Base-by-base conservation (phyloP, 2,797 vertebrate genomes). In the Propithecus deckenii region DNA sequence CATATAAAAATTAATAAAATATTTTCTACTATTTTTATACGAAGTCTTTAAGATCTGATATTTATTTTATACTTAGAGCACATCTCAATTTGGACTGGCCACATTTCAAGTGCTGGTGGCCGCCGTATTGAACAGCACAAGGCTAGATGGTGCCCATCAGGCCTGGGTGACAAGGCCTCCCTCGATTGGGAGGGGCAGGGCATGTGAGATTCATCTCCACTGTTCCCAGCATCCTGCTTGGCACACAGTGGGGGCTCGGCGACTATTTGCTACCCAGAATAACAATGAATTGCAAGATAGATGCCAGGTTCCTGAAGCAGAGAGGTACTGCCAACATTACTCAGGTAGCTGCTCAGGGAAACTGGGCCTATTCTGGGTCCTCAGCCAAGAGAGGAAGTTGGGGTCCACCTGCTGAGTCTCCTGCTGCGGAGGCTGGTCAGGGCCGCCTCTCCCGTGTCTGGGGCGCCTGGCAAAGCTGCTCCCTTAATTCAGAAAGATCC, bases 381-480 rank as follows among this genome's bases (percentile, higher is more conserved):
- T 85, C n/a, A 79, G 52, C 6, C 43, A 61, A 81, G 38, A 67
- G 11, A 76, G 28, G 93, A 35, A 57, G 0, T 25, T 63, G 48
- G 69, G 43, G 63, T 93, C 61, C 17, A 57, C 84, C 46, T 67
- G 48, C 57, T 72, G 41, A 30, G 76, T 6, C 28, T 97, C 97
- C 78, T 50, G 12, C 10, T 43, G 2, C 18, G 61, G 25, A 18
- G 43, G 75, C 90, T 78, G 76, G 92, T 95, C 87, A 94, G 96
- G 94, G 96, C 93, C 20, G 6, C 46, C 91, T 88, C 67, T 76
- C 94, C 97, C 83, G 95, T 95, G 96, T 81, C 91, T 91, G 17
- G 52, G 94, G 79, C 81, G 48, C 96, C 95, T 96, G 83, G 96
- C 97, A 96, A 98, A 99, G 98, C 98, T 98, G 98, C 89, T 98